Percentiles rank a stretch among this genome's conserved stretches.
These are phyloP conservation scores for Mus caroli DNA, from an alignment of 2,797 vertebrate genomes.

Conservation along the genomic window DNA sequence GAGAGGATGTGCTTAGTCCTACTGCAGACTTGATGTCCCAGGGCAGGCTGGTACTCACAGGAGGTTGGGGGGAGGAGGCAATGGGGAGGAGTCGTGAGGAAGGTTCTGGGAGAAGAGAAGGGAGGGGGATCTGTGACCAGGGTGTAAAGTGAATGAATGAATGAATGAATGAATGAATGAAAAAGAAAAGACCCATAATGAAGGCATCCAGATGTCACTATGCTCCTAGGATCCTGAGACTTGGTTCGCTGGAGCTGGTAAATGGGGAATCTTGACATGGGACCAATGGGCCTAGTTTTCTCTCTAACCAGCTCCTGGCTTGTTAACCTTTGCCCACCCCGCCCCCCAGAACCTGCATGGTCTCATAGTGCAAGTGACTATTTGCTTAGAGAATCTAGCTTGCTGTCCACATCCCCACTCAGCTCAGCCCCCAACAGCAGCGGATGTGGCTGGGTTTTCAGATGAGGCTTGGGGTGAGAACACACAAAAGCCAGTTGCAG, in stretches of 20 bases:
- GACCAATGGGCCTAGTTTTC: background rate
- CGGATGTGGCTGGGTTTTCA: constrained; percentile 68
- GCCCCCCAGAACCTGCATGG: background rate
- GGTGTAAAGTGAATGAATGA: background rate
- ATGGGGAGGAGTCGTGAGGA: background rate
- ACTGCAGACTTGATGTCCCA: background rate
- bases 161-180: background rate
- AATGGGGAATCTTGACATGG: no score
- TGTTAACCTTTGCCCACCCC: background rate
- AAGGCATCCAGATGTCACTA: background rate
- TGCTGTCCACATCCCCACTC: background rate
- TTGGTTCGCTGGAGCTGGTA: background rate
- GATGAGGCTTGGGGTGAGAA: background rate
- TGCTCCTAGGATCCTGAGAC: background rate
- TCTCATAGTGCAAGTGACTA: fast-evolving
- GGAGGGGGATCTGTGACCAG: background rate
- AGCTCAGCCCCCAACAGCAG: constrained; percentile 51
- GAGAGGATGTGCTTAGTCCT: background rate
- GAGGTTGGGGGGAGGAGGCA: no score
- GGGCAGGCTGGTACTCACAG: background rate
- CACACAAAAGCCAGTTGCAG: background rate
- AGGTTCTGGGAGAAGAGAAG: no score
- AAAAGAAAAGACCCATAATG: background rate
- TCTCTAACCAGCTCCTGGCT: constrained; percentile 7
- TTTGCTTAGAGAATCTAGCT: background rate